phyloP scores from a whole-genome alignment of 2,113 vertebrate genomes.

The Coptodon bakossiorum region DNA sequence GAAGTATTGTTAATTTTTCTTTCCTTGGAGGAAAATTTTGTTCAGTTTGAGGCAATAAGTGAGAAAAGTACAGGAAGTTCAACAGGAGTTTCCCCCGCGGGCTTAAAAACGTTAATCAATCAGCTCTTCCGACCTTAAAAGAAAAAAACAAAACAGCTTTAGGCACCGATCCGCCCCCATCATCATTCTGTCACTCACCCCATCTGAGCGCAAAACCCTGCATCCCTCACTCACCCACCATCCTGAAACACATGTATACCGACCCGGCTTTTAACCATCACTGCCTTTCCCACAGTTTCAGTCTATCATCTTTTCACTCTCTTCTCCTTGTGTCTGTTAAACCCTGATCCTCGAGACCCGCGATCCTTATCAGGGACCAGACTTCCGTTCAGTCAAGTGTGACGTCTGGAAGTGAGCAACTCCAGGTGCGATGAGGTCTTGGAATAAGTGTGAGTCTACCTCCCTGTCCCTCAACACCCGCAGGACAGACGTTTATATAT shows the following conservation, averaged over 20 bases:
- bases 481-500: constrained; percentile 44
- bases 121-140: constrained; percentile 31
- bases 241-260: constrained; percentile 10
- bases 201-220: constrained; percentile 1
- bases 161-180: constrained; percentile 47
- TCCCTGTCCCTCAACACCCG: constrained; percentile 36
- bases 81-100: constrained; percentile 13
- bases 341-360: constrained; percentile 14
- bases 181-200: constrained; percentile 48
- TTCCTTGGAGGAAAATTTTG: not conserved
- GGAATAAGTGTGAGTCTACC: not conserved
- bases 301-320: not conserved
- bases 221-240: not conserved
- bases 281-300: constrained; percentile 15
- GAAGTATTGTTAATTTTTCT: not conserved
- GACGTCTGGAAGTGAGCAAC: constrained; percentile 42
- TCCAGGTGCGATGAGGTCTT: constrained; percentile 46
- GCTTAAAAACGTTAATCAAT: constrained; percentile 49
- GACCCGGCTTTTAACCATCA: not conserved
- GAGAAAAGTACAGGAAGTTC: constrained; percentile 42
- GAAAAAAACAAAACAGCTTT: constrained; percentile 18
- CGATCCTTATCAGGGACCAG: constrained; percentile 52
- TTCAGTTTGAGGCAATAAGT: constrained; percentile 1
- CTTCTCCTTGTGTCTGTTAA: not conserved
- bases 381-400: constrained; percentile 59